phyloP scores from a whole-genome alignment of 2,113 vertebrate species.

The Megatriorchis doriae region DNA sequence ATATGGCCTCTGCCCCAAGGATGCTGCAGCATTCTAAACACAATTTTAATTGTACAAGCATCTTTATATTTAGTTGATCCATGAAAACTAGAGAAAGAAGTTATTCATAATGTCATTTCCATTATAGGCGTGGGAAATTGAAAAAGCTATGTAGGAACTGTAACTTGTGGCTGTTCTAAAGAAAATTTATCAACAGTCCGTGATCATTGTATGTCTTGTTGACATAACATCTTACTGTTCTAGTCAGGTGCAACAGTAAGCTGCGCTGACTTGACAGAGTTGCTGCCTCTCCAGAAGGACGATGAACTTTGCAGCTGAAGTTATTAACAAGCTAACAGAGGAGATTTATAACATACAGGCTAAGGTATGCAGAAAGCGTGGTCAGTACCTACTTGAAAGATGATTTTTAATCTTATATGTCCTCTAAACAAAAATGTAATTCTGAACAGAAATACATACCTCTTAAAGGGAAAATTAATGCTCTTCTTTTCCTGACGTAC shows the following conservation, averaged over 20 bases:
- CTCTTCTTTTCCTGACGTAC: neutral
- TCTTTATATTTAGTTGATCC: neutral
- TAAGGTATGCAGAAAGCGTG: neutral
- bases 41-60: neutral
- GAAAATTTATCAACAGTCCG: neutral
- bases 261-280: neutral
- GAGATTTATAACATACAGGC: neutral
- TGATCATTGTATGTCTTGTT: neutral
- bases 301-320: neutral
- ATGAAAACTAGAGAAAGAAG: neutral
- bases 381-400: neutral
- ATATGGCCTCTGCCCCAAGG: neutral
- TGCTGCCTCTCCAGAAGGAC: neutral
- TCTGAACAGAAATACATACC: neutral
- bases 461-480: neutral
- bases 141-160: accelerated
- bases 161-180: neutral
- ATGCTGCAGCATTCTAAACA: neutral
- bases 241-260: neutral
- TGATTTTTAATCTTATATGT: neutral
- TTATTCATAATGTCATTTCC: neutral
- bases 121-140: neutral
- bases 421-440: neutral
- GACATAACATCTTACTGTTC: neutral
- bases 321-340: neutral